Conservation (phyloP, 2,113 vertebrate genomes). For the Megaleporinus macrocephalus region DNA sequence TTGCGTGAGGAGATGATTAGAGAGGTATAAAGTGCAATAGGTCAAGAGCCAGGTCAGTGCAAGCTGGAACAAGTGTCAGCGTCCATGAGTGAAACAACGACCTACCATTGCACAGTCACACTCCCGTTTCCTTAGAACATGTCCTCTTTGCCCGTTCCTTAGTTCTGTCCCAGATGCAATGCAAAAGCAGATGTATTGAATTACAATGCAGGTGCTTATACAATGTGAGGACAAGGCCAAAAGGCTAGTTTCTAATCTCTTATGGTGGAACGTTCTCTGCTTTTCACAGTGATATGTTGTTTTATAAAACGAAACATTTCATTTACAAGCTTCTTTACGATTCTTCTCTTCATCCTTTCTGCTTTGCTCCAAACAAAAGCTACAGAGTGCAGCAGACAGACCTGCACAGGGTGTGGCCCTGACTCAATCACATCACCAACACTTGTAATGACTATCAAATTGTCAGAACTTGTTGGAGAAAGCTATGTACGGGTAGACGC, state of each 20-base stretch:
- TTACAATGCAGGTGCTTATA: not conserved
- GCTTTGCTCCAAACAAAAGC: not conserved
- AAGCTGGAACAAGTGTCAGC: not conserved
- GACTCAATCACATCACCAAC: slow-evolving; percentile 27
- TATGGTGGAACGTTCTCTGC: not conserved
- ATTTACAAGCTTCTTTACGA: too few species aligned
- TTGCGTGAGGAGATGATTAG: slow-evolving; percentile 14
- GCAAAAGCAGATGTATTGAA: not conserved
- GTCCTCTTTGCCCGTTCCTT: not conserved
- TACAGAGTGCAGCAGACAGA: not conserved
- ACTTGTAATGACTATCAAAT: slow-evolving; percentile 10
- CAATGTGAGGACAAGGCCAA: not conserved
- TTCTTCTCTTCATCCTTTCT: slow-evolving; percentile 16
- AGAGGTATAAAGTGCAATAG: slow-evolving; percentile 13
- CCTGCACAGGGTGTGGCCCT: slow-evolving; percentile 7
- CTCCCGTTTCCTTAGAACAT: not conserved
- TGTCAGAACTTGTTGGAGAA: slow-evolving; percentile 39
- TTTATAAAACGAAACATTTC: not conserved
- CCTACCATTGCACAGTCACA: not conserved
- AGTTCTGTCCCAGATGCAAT: not conserved
- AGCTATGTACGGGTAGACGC: not conserved
- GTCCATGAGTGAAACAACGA: not conserved
- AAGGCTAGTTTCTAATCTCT: slow-evolving; percentile 15
- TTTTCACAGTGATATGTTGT: too few species aligned
- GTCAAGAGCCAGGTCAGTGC: slow-evolving; percentile 12